Conservation (phyloP, 2,888 invertebrate genomes). For the Panzeria rudis region DNA sequence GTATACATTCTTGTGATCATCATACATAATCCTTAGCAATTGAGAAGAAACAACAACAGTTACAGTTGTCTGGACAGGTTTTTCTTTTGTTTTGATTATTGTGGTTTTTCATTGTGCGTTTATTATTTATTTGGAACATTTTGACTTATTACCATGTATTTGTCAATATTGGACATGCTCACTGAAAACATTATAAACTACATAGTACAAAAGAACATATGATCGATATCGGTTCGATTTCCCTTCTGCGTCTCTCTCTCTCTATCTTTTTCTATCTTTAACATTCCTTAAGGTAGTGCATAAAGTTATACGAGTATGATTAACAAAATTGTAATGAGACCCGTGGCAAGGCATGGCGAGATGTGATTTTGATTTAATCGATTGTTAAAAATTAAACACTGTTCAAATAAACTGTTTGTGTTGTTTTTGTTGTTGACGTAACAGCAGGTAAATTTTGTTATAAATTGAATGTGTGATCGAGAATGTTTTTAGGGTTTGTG, state of each 20-base stretch:
- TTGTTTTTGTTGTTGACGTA: not conserved
- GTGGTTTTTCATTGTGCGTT: not conserved
- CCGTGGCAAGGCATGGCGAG: constrained; percentile 61
- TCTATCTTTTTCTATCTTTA: not conserved
- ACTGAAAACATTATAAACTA: constrained; percentile 59
- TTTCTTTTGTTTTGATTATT: constrained; percentile 40
- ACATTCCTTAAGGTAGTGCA: not conserved
- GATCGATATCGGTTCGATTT: constrained; percentile 48
- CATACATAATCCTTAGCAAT: constrained; percentile 27
- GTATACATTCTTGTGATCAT: constrained; percentile 61
- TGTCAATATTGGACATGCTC: constrained; percentile 83
- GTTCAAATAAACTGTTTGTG: not conserved
- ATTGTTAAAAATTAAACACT: constrained; percentile 45
- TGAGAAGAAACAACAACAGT: constrained; percentile 27
- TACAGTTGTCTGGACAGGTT: constrained; percentile 39
- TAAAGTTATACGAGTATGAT: not conserved
- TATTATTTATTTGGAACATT: constrained; percentile 69
- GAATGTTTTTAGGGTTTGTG: constrained; percentile 23
- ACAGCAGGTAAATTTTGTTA: constrained; percentile 53
- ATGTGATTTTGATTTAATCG: constrained; percentile 72
- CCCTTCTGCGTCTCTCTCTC: not conserved
- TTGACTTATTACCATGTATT: constrained; percentile 79
- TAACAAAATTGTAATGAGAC: constrained; percentile 65
- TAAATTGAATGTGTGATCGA: not conserved
- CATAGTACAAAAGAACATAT: constrained; percentile 24